Evolutionary conservation across 2,797 vertebrate species (phyloP), one percentile per base, ranked within the genome.

Genomic region (Erethizon dorsatum): DNA sequence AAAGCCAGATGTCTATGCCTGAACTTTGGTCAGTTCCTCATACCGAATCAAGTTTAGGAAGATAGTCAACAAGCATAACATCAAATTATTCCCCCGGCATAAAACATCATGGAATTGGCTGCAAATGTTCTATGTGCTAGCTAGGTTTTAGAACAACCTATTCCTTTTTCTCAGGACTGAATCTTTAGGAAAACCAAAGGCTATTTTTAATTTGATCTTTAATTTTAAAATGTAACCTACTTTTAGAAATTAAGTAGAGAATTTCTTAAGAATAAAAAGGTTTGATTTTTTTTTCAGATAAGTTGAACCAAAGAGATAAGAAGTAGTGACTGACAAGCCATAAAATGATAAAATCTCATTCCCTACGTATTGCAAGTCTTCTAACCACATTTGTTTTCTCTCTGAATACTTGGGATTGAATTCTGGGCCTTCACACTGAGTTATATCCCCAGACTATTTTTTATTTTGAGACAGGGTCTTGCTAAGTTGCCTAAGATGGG

Each of bases 21-120:
- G n/a, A 79, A 78, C 88, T 84, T 97, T 78, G n/a, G 73, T 73
- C 75, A 82, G 90, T 41, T 96, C 83, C 52, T 96, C 91, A 80
- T 61, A 54, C 3, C 8, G 0, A 85, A 41, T 13, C 6, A 9
- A 82, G 17, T 59, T 95, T 90, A 77, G 69, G 86, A 93, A 92
- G 31, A 79, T 10, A 20, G 31, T 78, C 69, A 87, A 63, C 47
- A 82, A 63, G 26, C 73, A 82, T 28, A 14, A n/a, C 33, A 77
- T 90, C 56, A 89, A 87, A 83, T 85, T 94, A 77, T 88, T 93
- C 47, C 89, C 24, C 56, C 33, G 20, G 57, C 47, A 33, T 28
- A 45, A 91, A 91, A 82, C 71, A 61, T 57, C 73, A 73, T 31
- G 45, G 50, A 78, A 94, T 22, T 84, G 69, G 67, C 45, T 89